phyloP scores from a whole-genome alignment of 2,888 invertebrate genomes.

The Ectobius pallidus region DNA sequence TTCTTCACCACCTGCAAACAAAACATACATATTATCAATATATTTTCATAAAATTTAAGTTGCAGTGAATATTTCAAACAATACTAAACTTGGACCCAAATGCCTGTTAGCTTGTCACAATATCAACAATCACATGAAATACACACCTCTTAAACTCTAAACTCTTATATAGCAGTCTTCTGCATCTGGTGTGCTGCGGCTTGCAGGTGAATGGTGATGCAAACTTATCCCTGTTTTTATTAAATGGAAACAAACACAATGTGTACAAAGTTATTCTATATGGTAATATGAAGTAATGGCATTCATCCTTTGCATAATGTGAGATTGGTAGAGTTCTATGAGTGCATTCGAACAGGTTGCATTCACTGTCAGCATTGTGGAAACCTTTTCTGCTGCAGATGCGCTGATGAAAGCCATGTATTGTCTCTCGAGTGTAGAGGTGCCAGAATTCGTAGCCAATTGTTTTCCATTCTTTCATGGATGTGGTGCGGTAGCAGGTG shows the following conservation, averaged over 20 bases:
- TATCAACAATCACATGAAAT: too few species aligned
- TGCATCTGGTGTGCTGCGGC: too few species aligned
- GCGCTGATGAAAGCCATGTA: not conserved
- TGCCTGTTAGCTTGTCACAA: too few species aligned
- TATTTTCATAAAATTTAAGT: not conserved
- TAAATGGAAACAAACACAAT: not conserved
- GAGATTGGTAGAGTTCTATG: not conserved
- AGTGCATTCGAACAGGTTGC: not conserved
- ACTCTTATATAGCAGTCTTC: too few species aligned
- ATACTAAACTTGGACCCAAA: too few species aligned
- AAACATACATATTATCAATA: not conserved
- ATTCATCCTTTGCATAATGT: slow-evolving; percentile 9
- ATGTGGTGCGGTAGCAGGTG: not conserved
- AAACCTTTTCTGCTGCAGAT: not conserved
- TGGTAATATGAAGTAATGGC: not conserved
- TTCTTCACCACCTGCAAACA: not conserved
- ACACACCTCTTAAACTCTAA: too few species aligned
- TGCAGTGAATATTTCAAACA: not conserved
- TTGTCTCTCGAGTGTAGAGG: not conserved
- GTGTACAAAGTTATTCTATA: not conserved
- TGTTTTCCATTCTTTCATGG: not conserved
- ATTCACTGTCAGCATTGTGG: slow-evolving; percentile 5
- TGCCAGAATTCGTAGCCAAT: too few species aligned
- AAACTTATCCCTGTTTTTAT: too few species aligned
- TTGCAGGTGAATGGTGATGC: too few species aligned